Evolutionary conservation across 2,797 vertebrate genomes (phyloP).

Genomic region (Corythornis leucogaster): DNA sequence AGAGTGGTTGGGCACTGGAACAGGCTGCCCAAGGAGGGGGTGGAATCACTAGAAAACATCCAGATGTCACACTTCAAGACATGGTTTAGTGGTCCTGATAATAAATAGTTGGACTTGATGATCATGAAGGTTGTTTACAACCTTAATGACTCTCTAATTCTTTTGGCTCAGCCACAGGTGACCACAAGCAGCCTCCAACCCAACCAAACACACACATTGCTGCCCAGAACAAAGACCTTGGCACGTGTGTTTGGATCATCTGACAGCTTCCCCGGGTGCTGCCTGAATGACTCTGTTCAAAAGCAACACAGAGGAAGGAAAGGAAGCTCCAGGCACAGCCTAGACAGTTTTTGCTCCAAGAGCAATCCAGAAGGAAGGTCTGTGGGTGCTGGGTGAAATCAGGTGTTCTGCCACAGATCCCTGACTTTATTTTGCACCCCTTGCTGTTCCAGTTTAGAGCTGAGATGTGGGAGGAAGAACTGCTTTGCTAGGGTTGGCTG

Average conservation of each 20-base stretch:
- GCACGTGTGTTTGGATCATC: not conserved
- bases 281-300: not conserved
- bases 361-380: not conserved
- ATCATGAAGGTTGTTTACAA: too few species aligned
- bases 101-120: too few species aligned
- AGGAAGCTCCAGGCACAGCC: not conserved
- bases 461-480: not conserved
- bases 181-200: not conserved
- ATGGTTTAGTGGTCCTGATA: too few species aligned
- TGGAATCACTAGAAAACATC: too few species aligned
- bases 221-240: not conserved
- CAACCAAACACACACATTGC: fast-evolving
- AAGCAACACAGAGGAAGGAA: not conserved
- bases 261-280: not conserved
- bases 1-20: too few species aligned
- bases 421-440: not conserved
- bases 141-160: too few species aligned
- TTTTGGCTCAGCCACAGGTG: not conserved
- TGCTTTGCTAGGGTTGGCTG: not conserved
- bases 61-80: too few species aligned
- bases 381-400: not conserved
- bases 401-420: not conserved
- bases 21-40: too few species aligned
- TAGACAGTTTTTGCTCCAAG: not conserved
- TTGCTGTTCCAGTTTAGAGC: not conserved